Evolutionary conservation across 2,797 vertebrate species (phyloP), one percentile per base, ranked within the genome.

Genomic region (Heliangelus exortis): DNA sequence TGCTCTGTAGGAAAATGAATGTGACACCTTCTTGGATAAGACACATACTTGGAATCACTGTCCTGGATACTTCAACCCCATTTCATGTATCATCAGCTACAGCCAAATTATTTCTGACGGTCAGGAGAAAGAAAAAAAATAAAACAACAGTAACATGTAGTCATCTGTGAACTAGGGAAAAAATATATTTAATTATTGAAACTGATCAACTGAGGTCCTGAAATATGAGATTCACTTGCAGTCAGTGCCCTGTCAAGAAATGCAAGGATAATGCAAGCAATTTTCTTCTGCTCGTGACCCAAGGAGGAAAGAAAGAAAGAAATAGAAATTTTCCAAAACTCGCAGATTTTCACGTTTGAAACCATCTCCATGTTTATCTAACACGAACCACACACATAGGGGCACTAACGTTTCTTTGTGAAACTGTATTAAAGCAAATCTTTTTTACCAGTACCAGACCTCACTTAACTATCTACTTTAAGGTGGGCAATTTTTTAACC

Each of bases 231-330:
- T 50, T 79, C 31, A 33, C 13, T 84, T 79, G 10, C 14, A 79
- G 13, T 31, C 28, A 76, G 14, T 29, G 19, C 4, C 34, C 26
- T 62, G 33, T 19, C 26, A 65, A 36, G 21, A 55, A 63, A 55
- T 39, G 66, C 0, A 1, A 66, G 16, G 6, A 51, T 54, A 2
- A 0, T 59, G 7, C 4, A 65, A 28, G 17, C 9, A 34, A 43
- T 62, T 77, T 74, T 88, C 15, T 67, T 93, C 47, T 74, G 76
- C 34, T 11, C 5, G 6, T 33, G 29, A 47, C 2, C 31, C 25
- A 67, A 33, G 10, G 6, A 71, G 12, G 26, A 43, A 63, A 36
- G 39, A 73, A 68, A 36, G 34, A 36, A 6, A 6, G 7, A 51
- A 76, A 53, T 4, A 53, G 20, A 47, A n/a, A 22, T 9, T 31